Conservation (phyloP, 2,797 vertebrate genomes). For the Poeciliopsis infans region DNA sequence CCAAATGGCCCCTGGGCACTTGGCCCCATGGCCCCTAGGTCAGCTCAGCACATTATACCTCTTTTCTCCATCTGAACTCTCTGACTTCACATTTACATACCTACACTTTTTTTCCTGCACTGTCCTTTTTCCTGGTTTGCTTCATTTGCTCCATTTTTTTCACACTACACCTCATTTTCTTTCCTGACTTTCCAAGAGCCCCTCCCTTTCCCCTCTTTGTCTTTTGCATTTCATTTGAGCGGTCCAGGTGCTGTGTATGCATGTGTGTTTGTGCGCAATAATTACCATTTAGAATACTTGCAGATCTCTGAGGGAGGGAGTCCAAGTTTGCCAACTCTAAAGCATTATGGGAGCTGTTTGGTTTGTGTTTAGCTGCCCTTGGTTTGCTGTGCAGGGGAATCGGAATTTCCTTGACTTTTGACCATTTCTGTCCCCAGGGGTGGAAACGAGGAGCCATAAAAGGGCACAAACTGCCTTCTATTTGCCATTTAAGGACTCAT, state of each 20-base stretch:
- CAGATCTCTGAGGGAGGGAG: constrained; percentile 77
- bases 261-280: constrained; percentile 65
- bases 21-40: constrained; percentile 81
- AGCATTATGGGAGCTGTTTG: constrained; percentile 76
- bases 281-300: constrained; percentile 86
- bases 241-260: constrained; percentile 56
- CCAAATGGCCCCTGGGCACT: constrained; percentile 82
- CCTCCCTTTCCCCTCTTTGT: constrained; percentile 67
- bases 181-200: constrained; percentile 49
- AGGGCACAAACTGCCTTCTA: constrained; percentile 77
- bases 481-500: constrained; percentile 79
- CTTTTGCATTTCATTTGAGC: constrained; percentile 74
- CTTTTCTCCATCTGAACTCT: constrained; percentile 75
- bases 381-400: constrained; percentile 75
- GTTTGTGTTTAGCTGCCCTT: constrained; percentile 79
- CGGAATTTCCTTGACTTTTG: constrained; percentile 86
- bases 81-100: constrained; percentile 85
- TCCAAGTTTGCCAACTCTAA: constrained; percentile 75
- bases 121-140: constrained; percentile 44
- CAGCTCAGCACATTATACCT: constrained; percentile 84
- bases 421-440: constrained; percentile 78
- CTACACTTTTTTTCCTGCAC: constrained; percentile 41
- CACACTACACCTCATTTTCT: constrained; percentile 52
- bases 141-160: constrained; percentile 43
- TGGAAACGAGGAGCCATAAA: constrained; percentile 61